Base-by-base conservation (phyloP, 2,888 invertebrate genomes). In the Eupithecia exiguata region DNA sequence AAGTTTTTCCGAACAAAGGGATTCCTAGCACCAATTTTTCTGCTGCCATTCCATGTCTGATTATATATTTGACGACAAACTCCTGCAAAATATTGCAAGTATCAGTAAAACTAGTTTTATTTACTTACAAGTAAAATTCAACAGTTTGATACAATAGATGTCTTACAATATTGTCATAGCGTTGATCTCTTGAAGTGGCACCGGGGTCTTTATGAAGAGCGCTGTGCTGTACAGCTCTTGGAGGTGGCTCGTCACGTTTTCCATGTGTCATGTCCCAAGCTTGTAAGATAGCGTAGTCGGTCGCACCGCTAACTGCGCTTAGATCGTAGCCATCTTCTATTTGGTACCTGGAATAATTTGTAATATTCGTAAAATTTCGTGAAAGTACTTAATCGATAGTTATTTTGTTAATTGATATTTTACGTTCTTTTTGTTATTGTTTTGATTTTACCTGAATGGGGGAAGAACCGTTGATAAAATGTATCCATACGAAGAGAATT, bases 1-100 rank as follows among this genome's bases (percentile, higher is more conserved):
- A 97, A 16, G 96, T 96, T 73, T 96, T 95, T 0, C 97, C 97
- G 83, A 96, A 97, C 61, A 97, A 93, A 0, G 97, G 97, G 63
- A 97, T 91, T 0, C 97, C 97, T 1, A 97, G 88, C 4, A 97
- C 95, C 5, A 97, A 87, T 87, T 97, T 97, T 4, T 95, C 95
- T 0, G 95, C 91, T 4, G 96, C 95, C 79, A 96, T 95, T 0
- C 97, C 96, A 70, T 95, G 94, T 61, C 95, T 94, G 35, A 96
- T 82, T 89, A 97, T 96, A 84, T 96, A 96, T 83, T 95, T 95
- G 12, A 97, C 95, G 77, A 97, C 95, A 81, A 96, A 96, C 86
- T 97, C 96, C 96, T 96, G 80, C 21, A 77, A 80, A 77, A 25
- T 53, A 58, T 58, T 5, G 2, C n/a, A 7, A 7, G 49, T 49